Evolutionary conservation across 2,888 invertebrate species (phyloP), one percentile per base, ranked within the genome.

Genomic region (Idaea aversata): DNA sequence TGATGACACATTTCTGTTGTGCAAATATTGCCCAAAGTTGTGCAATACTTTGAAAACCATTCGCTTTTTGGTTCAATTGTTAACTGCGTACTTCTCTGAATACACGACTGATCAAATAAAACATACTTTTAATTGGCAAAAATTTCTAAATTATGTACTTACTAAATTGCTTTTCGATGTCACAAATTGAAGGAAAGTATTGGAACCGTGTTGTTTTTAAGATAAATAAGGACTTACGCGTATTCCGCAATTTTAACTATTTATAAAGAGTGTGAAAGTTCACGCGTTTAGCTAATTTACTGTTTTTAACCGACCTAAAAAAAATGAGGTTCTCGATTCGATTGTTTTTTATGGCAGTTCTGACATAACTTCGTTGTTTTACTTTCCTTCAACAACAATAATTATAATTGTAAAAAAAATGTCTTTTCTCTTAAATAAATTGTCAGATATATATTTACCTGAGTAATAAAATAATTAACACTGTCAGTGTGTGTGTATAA

Each of bases 401-500:
- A 25, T 47, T 10, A 47, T 47, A 5, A 7, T 47, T 47, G 6
- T 47, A 10, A 10, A 10, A 47, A 10, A 47, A 47, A 47, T 47
- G 47, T 6, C 47, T 13, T 13, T 7, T 10, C 47, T 47, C 47
- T 47, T 47, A 7, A 47, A 47, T 7, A 47, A 47, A 47, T 13
- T 13, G 10, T 47, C 47, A 47, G 47, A 13, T 10, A 7, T 47
- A 5, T 13, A 5, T 7, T 47, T 13, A 4, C 47, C 7, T 10
- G 3, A 6, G 47, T 13, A 47, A 5, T 13, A 47, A 10, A 47
- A 47, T 47, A 5, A 47, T 47, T 47, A 47, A 47, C 47, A 59
- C 15, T 59, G 59, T 16, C 59, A 34, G 15, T 59, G 59, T 59
- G 59, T 59, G 59, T 59, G 25, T 59, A 34, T 58, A 6, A 16